phyloP scores from a whole-genome alignment of 2,113 vertebrate genomes.

The Poeciliopsis prolifica region DNA sequence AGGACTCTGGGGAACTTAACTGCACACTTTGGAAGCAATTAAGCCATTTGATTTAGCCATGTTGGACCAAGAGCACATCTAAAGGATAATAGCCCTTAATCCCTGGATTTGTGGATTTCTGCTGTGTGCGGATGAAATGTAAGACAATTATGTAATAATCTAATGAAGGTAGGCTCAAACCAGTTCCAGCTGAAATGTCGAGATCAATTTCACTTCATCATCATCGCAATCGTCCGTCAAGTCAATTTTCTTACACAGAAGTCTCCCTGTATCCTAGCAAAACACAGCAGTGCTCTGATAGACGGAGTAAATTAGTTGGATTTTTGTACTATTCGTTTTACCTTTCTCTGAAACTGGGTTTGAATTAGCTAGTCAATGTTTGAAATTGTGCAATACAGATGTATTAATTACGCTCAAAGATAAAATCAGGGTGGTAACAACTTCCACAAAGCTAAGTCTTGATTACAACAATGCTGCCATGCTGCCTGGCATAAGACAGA shows the following conservation, averaged over 20 bases:
- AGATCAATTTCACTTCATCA: not conserved
- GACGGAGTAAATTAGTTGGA: not conserved
- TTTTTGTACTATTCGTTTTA: not conserved
- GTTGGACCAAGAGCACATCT: too few species aligned
- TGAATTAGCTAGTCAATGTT: not conserved
- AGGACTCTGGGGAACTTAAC: too few species aligned
- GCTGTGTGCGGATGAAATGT: too few species aligned
- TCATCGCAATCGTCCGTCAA: not conserved
- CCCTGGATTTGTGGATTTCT: too few species aligned
- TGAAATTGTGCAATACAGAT: not conserved
- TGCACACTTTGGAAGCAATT: too few species aligned
- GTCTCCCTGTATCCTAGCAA: not conserved
- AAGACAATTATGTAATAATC: too few species aligned
- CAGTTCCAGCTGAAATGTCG: not conserved
- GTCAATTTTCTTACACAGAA: not conserved
- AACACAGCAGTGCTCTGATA: not conserved
- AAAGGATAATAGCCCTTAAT: too few species aligned
- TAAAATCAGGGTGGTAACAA: constrained; percentile 14
- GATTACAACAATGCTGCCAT: constrained; percentile 19
- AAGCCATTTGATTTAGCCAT: too few species aligned
- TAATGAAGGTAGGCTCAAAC: too few species aligned
- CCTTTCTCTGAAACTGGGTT: not conserved
- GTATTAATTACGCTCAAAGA: not conserved
- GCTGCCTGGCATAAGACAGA: constrained; percentile 39
- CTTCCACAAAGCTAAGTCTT: constrained; percentile 21